These are phyloP conservation scores for Xyrichtys novacula DNA, from an alignment of 2,797 vertebrate species.

Conservation along the genomic window DNA sequence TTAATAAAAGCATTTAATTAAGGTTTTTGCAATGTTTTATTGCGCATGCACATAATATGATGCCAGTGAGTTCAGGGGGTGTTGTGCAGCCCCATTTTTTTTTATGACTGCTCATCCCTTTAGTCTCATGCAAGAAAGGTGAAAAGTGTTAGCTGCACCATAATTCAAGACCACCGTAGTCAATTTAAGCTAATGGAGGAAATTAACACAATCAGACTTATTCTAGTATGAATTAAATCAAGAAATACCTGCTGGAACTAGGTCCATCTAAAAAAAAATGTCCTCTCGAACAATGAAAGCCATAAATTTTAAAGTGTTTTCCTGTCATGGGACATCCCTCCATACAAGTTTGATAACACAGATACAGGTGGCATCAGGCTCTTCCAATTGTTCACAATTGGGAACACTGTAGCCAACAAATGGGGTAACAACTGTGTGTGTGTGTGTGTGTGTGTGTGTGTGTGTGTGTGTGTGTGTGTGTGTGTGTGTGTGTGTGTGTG, in stretches of 20 bases:
- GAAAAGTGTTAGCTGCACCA: constrained; percentile 10
- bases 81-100: too few species aligned
- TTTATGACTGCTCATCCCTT: not conserved
- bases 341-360: constrained; percentile 48
- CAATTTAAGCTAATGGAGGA: constrained; percentile 17
- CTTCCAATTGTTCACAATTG: constrained; percentile 62
- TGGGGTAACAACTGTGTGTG: too few species aligned
- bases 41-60: too few species aligned
- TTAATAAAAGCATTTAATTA: too few species aligned
- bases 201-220: constrained; percentile 32
- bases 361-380: constrained; percentile 66
- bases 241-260: constrained; percentile 19
- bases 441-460: too few species aligned
- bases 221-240: constrained; percentile 47
- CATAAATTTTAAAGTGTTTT: constrained; percentile 64
- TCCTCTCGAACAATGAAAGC: constrained; percentile 56
- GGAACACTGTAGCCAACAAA: constrained; percentile 49
- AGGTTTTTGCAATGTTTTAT: too few species aligned
- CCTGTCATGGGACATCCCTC: constrained; percentile 48
- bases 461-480: too few species aligned
- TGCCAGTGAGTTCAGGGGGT: too few species aligned
- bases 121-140: accelerated
- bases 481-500: too few species aligned
- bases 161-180: too few species aligned
- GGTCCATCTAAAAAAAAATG: constrained; percentile 27